These are phyloP conservation scores for Panopea generosa DNA, from an alignment of 2,888 invertebrate genomes.

Conservation along the genomic window DNA sequence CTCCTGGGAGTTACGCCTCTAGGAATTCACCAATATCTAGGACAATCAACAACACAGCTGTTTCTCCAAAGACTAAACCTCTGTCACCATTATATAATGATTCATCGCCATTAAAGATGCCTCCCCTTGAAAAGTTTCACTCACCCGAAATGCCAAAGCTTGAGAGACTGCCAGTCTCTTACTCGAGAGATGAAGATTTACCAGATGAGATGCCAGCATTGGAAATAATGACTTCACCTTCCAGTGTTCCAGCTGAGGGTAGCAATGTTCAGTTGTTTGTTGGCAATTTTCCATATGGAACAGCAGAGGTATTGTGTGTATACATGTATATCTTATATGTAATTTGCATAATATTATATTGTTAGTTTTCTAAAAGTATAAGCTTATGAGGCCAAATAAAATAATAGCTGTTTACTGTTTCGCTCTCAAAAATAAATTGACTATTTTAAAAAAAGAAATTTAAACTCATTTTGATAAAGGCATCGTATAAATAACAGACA, in stretches of 20 bases:
- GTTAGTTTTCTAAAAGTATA: too few species aligned
- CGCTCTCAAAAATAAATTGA: too few species aligned
- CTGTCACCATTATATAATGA: too few species aligned
- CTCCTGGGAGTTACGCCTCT: not conserved
- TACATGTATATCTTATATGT: too few species aligned
- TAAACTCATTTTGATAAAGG: too few species aligned
- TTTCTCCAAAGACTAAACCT: not conserved
- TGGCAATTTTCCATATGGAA: constrained; percentile 64
- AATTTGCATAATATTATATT: too few species aligned
- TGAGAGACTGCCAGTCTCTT: constrained; percentile 1
- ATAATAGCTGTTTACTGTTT: too few species aligned
- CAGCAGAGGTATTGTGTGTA: constrained; percentile 54
- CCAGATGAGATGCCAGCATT: constrained; percentile 43
- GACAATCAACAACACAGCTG: constrained; percentile 1
- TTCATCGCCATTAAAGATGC: constrained; percentile 28
- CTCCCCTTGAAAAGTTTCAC: constrained; percentile 21
- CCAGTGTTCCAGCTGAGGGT: too few species aligned
- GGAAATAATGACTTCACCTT: not conserved
- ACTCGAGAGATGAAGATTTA: not conserved
- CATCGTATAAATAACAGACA: too few species aligned
- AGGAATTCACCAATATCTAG: constrained; percentile 1
- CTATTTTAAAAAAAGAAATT: too few species aligned
- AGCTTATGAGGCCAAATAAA: too few species aligned
- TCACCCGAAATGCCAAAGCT: constrained; percentile 15
- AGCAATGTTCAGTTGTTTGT: constrained; percentile 47